Conservation (phyloP, 2,888 invertebrate species). For the Trissoscelio sp. region DNA sequence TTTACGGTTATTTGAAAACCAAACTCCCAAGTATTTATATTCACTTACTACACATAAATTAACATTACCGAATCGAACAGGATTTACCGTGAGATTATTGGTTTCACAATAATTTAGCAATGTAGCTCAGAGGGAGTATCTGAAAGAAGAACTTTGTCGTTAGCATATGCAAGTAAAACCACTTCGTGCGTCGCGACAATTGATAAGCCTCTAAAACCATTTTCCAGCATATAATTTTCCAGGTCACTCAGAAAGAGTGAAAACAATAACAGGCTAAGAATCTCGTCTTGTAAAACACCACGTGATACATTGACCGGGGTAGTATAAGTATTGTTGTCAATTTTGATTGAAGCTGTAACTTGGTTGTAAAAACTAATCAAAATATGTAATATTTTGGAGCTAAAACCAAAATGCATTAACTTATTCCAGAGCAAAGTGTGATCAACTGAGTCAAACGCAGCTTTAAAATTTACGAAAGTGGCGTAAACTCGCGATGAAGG, state of each 20-base stretch:
- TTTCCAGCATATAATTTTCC: background rate
- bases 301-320: background rate
- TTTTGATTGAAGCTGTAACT: background rate
- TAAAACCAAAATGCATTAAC: background rate
- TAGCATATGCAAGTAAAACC: too few relatives aligned
- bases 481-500: too few relatives aligned
- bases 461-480: conserved; percentile 4
- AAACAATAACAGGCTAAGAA: conserved; percentile 1
- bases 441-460: background rate
- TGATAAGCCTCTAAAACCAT: background rate
- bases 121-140: too few relatives aligned
- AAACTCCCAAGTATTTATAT: too few relatives aligned
- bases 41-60: too few relatives aligned
- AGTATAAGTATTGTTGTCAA: background rate
- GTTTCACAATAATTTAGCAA: too few relatives aligned
- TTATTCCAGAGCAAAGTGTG: background rate
- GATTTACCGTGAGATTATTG: too few relatives aligned
- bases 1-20: too few relatives aligned
- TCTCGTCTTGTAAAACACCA: conserved; percentile 12
- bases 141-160: too few relatives aligned
- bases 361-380: background rate
- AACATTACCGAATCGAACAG: too few relatives aligned
- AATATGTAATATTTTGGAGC: too few relatives aligned
- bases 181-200: background rate
- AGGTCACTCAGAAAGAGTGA: conserved; percentile 7